Conservation (phyloP, 2,888 invertebrate species). For the Plagiodera versicolora region DNA sequence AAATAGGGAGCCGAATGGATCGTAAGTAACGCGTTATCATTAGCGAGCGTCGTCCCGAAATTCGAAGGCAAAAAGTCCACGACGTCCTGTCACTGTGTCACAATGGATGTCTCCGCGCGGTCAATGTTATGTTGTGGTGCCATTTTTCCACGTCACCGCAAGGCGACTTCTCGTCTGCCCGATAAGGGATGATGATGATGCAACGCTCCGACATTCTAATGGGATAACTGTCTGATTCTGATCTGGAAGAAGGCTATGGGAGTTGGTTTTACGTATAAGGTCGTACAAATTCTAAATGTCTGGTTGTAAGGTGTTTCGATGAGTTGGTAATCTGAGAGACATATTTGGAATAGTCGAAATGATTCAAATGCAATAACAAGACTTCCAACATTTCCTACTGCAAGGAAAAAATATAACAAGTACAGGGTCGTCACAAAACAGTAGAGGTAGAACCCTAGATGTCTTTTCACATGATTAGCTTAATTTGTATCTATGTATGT, state of each 20-base stretch:
- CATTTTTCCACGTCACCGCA: constrained; percentile 54
- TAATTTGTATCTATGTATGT: too few species aligned
- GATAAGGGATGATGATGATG: constrained; percentile 46
- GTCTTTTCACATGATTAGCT: too few species aligned
- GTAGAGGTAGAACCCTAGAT: too few species aligned
- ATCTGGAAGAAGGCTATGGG: constrained; percentile 1
- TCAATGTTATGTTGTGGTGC: constrained; percentile 54
- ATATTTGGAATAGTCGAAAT: too few species aligned
- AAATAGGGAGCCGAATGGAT: constrained; percentile 33
- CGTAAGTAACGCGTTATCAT: constrained; percentile 36
- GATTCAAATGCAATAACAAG: too few species aligned
- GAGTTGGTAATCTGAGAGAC: too few species aligned
- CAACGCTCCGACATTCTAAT: constrained; percentile 1
- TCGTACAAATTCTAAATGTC: too few species aligned
- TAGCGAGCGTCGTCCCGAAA: constrained; percentile 22
- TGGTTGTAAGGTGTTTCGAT: too few species aligned
- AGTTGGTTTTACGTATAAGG: background rate
- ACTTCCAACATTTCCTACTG: too few species aligned
- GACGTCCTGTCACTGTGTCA: constrained; percentile 42
- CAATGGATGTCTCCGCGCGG: constrained; percentile 48
- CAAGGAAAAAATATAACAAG: too few species aligned
- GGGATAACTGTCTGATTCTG: background rate
- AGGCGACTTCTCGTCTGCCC: constrained; percentile 53
- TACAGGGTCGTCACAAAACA: too few species aligned
- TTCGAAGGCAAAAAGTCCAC: constrained; percentile 28